Evolutionary conservation across 2,113 vertebrate species (phyloP).

Genomic region (Galemys pyrenaicus): DNA sequence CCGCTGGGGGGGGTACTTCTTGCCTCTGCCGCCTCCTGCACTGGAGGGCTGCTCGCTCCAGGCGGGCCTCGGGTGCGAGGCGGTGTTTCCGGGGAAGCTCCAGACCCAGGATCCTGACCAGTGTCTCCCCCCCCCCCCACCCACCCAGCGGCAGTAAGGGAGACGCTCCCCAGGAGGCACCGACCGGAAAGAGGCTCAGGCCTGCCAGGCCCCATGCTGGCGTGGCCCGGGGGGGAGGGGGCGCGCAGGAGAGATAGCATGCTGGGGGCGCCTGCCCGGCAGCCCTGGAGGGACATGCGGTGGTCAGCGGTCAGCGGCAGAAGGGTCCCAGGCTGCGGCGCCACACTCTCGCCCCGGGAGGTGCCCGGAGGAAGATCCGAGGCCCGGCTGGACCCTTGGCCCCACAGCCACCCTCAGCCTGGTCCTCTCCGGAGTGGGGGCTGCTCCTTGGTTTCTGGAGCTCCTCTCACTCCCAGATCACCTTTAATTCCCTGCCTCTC

Average conservation of each 20-base stretch:
- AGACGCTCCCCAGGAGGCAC: neutral
- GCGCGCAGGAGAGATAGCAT: no score
- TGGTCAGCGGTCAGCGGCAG: fast-evolving
- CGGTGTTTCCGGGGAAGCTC: neutral
- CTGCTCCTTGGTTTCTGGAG: neutral
- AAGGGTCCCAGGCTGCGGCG: neutral
- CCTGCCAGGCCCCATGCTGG: neutral
- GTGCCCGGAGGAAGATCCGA: neutral
- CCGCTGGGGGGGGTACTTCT: no score
- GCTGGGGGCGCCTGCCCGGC: neutral
- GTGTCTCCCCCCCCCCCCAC: neutral
- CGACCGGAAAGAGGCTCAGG: neutral
- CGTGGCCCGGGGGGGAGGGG: neutral
- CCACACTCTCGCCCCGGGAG: neutral
- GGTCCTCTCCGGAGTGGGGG: neutral
- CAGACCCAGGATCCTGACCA: neutral
- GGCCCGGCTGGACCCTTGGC: neutral
- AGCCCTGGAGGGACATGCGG: fast-evolving
- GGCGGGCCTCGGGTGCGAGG: neutral
- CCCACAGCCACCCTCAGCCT: neutral
- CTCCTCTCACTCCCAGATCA: neutral
- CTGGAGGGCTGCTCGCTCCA: neutral
- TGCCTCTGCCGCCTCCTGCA: neutral
- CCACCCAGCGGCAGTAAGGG: neutral
- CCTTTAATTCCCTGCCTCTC: neutral